Evolutionary conservation across 2,113 vertebrate genomes (phyloP), one percentile per base, ranked within the genome.

Genomic region (Oceanites oceanicus): DNA sequence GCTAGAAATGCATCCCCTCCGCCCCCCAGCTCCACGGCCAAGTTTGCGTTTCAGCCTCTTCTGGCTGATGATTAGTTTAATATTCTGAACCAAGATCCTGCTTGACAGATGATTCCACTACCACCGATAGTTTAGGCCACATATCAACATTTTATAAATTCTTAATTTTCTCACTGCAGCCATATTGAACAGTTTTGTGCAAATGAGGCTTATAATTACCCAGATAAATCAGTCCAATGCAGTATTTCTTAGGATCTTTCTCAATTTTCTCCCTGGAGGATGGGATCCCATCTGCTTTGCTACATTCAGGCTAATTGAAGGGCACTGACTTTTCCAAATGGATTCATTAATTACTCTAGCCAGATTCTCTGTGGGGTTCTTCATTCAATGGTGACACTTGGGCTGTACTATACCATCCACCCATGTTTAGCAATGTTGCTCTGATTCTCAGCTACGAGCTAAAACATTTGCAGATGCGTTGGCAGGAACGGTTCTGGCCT

Each of bases 341-440:
- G 97, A 98, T 98, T 98, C 98, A 98, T 98, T 99, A 97, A 97
- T 98, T 97, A 98, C 97, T 95, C 79, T 92, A 58, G 14, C 94
- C 84, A 81, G 96, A 96, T 98, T 95, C 95, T 98, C 92, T 61
- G 71, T 88, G 92, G 95, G 72, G 96, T 96, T 96, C 95, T 93
- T 92, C 95, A 49, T 96, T 97, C 97, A 97, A 90, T 94, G 96
- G 96, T 96, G 96, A 97, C 90, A 92, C 92, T 75, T 66, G 47
- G 90, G 92, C 84, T 96, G 94, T 88, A 95, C 86, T 91, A 72
- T 68, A 97, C 96, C 97, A 79, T 91, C 87, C 86, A 55, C 68
- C 85, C 79, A 90, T 58, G 77, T 85, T 94, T 92, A 96, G 63
- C 76, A 94, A 65, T 94, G 53, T 63, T 67, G 26, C 88, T 55